Evolutionary conservation across 2,797 vertebrate genomes (phyloP).

Genomic region (Cyprinodon diabolis): DNA sequence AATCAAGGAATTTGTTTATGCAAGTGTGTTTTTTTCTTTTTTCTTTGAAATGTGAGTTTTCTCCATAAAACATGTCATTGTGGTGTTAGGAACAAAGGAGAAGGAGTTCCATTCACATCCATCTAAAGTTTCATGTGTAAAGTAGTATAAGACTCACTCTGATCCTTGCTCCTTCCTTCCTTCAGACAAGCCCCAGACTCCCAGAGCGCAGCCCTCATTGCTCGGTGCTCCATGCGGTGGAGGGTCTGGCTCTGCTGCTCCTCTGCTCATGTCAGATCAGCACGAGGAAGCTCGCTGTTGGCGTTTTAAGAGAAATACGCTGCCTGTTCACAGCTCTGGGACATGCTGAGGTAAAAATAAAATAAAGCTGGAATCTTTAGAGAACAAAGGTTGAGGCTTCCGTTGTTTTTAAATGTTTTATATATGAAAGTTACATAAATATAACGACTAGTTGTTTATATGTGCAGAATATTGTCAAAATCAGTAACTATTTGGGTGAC

Average conservation of each 20-base stretch:
- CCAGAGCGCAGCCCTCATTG: slow-evolving; percentile 93
- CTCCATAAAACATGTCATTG: neutral
- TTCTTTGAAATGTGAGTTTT: neutral
- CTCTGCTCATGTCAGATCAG: slow-evolving; percentile 97
- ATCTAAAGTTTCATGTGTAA: slow-evolving; percentile 5
- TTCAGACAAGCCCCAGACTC: slow-evolving; percentile 86
- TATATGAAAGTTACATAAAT: neutral
- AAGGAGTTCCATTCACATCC: neutral
- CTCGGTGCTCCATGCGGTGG: slow-evolving; percentile 92
- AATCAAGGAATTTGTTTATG: neutral
- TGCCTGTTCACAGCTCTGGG: slow-evolving; percentile 92
- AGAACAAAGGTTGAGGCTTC: neutral
- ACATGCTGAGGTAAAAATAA: slow-evolving; percentile 89
- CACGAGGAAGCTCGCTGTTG: slow-evolving; percentile 93
- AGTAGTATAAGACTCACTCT: neutral
- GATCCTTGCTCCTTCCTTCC: neutral
- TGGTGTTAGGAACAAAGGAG: neutral
- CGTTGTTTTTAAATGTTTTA: neutral
- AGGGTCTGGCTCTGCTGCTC: slow-evolving; percentile 93
- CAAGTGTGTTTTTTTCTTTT: neutral
- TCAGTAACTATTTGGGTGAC: too few species aligned
- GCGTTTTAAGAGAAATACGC: slow-evolving; percentile 94
- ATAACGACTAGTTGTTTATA: neutral
- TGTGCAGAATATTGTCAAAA: neutral
- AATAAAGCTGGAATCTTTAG: slow-evolving; percentile 2